Evolutionary conservation across 2,113 vertebrate genomes (phyloP).

Genomic region (Elephas maximus): DNA sequence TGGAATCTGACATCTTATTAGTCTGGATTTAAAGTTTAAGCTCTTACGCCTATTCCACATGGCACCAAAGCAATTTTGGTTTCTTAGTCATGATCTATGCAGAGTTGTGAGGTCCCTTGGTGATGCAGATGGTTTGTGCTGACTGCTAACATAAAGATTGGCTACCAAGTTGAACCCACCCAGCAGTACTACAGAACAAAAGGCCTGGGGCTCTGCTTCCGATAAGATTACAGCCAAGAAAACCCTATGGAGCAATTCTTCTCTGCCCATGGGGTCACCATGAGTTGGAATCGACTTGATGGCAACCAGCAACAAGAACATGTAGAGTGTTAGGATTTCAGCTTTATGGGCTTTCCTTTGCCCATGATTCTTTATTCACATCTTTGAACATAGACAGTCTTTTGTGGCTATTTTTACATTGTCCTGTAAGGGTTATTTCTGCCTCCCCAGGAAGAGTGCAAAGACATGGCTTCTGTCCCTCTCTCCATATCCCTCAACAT

Average conservation of each 20-base stretch:
- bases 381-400: not conserved
- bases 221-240: not conserved
- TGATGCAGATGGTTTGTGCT: not conserved
- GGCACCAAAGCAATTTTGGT: not conserved
- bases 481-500: not conserved
- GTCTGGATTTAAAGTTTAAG: not conserved
- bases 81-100: not conserved
- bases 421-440: not conserved
- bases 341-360: not conserved
- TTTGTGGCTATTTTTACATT: not conserved
- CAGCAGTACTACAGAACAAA: not conserved
- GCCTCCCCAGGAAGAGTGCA: not conserved
- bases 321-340: not conserved
- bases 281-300: not conserved
- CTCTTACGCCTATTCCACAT: not conserved
- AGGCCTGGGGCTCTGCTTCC: not conserved
- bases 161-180: not conserved
- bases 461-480: not conserved
- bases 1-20: not conserved
- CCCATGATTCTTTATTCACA: not conserved
- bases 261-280: not conserved
- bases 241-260: not conserved
- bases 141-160: not conserved
- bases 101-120: not conserved
- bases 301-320: not conserved